Conservation (phyloP, 2,888 invertebrate genomes). For the Calephelis perditalis region DNA sequence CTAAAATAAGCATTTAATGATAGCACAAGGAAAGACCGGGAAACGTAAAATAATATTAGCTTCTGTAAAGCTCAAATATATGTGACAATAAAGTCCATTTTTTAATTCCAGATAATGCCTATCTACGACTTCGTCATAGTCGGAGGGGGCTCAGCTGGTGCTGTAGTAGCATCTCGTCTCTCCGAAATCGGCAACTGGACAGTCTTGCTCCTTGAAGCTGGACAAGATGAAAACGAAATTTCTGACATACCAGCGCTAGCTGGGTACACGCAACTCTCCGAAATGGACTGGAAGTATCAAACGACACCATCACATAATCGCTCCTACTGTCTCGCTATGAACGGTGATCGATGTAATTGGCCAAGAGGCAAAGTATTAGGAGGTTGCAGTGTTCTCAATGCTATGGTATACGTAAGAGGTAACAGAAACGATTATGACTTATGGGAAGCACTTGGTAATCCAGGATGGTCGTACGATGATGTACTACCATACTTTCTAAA, state of each 20-base stretch:
- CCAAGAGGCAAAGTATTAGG: conserved; percentile 94
- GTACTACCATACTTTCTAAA: conserved; percentile 91
- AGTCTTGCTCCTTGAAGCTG: conserved; percentile 90
- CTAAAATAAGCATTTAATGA: too few species aligned
- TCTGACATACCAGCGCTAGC: conserved; percentile 92
- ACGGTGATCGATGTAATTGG: conserved; percentile 93
- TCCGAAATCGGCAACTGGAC: conserved; percentile 90
- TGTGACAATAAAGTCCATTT: neutral
- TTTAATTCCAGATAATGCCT: conserved; percentile 79
- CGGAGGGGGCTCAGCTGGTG: conserved; percentile 93
- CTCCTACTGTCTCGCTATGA: conserved; percentile 92
- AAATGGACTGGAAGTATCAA: conserved; percentile 95
- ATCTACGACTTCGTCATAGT: conserved; percentile 93
- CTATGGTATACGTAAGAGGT: conserved; percentile 95
- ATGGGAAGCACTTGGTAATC: conserved; percentile 90
- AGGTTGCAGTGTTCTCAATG: conserved; percentile 92
- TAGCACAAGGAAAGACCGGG: too few species aligned
- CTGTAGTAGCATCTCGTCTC: conserved; percentile 90
- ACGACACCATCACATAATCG: conserved; percentile 87
- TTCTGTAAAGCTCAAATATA: too few species aligned
- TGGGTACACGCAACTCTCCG: conserved; percentile 90
- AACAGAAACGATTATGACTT: conserved; percentile 91
- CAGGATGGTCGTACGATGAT: conserved; percentile 91
- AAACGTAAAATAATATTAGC: too few species aligned
- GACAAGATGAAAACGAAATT: conserved; percentile 92